phyloP scores from a whole-genome alignment of 2,113 vertebrate species.

The Elaphurus davidianus region DNA sequence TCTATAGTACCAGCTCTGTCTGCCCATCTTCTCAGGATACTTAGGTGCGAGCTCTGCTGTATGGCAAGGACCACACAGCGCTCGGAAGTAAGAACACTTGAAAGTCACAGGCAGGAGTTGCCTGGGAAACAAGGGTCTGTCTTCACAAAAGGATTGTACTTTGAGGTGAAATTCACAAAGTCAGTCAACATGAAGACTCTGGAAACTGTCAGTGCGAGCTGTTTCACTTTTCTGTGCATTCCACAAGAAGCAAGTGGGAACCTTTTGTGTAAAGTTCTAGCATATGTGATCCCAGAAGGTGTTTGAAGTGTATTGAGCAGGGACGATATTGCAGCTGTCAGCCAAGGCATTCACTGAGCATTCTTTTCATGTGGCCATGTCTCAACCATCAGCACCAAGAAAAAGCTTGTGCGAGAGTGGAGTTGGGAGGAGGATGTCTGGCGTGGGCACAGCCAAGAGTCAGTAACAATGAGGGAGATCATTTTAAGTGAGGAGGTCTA shows the following conservation, averaged over 20 bases:
- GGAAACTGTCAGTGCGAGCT: not conserved
- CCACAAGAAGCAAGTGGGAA: not conserved
- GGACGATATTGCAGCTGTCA: not conserved
- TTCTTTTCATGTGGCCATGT: not conserved
- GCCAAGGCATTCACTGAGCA: not conserved
- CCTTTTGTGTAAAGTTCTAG: not conserved
- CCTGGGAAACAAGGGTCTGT: not conserved
- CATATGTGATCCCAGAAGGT: not conserved
- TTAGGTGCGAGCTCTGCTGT: not conserved
- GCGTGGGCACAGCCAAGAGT: constrained; percentile 1
- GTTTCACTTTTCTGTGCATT: not conserved
- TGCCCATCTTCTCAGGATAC: constrained; percentile 41
- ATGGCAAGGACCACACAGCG: not conserved
- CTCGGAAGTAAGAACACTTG: not conserved
- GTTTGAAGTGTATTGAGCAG: not conserved
- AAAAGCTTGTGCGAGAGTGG: not conserved
- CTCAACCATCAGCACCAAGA: not conserved
- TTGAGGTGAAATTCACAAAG: constrained; percentile 5
- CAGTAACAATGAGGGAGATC: constrained; percentile 60
- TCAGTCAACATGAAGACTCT: not conserved
- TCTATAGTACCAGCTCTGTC: constrained; percentile 35
- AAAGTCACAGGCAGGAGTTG: not conserved
- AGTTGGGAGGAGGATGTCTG: not conserved
- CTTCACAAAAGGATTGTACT: not conserved
- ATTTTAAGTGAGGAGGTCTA: constrained; percentile 55